Conservation (phyloP, 2,113 vertebrate genomes). For the Orientallactaga bullata region DNA sequence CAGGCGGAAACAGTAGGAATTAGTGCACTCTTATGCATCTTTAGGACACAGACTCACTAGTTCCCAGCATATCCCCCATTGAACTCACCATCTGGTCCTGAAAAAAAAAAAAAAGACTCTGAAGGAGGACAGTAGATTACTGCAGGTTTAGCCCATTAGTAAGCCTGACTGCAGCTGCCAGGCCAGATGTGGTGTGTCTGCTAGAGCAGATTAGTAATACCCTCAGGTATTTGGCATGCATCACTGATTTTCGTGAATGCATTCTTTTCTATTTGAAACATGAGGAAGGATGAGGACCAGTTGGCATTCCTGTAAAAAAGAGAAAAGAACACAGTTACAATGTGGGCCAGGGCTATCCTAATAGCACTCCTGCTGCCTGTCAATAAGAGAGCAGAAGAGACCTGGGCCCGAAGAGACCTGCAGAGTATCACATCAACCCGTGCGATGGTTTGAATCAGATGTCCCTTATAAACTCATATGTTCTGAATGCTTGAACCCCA, state of each 20-base stretch:
- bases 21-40: neutral
- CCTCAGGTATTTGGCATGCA: neutral
- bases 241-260: neutral
- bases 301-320: conserved; percentile 7
- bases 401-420: neutral
- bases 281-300: conserved; percentile 46
- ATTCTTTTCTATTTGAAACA: conserved; percentile 28
- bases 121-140: conserved; percentile 32
- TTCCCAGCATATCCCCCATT: conserved; percentile 2
- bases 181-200: conserved; percentile 6
- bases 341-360: neutral
- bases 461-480: too few relatives aligned
- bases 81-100: conserved; percentile 10
- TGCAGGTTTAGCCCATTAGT: neutral
- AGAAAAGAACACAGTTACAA: neutral
- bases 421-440: neutral
- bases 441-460: neutral
- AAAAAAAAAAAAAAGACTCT: conserved; percentile 4
- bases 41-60: neutral
- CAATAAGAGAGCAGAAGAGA: too few relatives aligned
- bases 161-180: neutral
- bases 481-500: too few relatives aligned
- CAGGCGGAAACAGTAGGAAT: neutral
- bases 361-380: neutral
- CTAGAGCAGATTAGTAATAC: neutral